These are phyloP conservation scores for Lagocephalus sceleratus DNA, from an alignment of 2,797 vertebrate genomes.

Conservation along the genomic window DNA sequence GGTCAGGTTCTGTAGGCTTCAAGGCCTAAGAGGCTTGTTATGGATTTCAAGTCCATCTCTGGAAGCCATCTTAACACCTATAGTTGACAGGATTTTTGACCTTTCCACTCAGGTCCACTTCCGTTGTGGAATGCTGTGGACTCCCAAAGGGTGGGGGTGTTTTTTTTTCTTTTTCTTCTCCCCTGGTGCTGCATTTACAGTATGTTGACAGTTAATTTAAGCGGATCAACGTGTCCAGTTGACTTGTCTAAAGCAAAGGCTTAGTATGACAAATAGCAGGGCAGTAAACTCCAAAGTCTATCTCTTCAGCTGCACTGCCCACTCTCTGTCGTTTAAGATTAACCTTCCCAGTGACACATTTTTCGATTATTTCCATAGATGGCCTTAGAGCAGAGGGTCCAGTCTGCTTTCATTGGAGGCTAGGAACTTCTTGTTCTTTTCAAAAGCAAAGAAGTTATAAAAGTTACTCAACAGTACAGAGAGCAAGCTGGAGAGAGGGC, in stretches of 20 bases:
- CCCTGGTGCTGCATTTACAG: constrained; percentile 60
- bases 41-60: constrained; percentile 58
- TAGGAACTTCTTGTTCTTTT: neutral
- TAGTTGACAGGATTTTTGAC: constrained; percentile 40
- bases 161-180: constrained; percentile 54
- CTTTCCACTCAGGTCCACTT: constrained; percentile 44
- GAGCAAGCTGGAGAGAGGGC: constrained; percentile 3
- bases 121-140: constrained; percentile 28
- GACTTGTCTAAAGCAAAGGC: constrained; percentile 67
- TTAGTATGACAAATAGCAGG: constrained; percentile 75
- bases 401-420: constrained; percentile 17
- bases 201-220: constrained; percentile 80
- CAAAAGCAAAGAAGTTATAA: neutral
- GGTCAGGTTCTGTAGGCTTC: constrained; percentile 50
- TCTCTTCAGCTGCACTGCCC: constrained; percentile 59
- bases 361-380: constrained; percentile 67
- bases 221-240: constrained; percentile 74
- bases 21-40: constrained; percentile 59
- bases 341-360: constrained; percentile 67
- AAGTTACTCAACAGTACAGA: constrained; percentile 3
- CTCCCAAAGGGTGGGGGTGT: constrained; percentile 20
- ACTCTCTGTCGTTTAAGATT: constrained; percentile 68
- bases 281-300: constrained; percentile 66
- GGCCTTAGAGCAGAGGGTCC: constrained; percentile 29
- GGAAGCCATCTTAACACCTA: constrained; percentile 49